phyloP scores from a whole-genome alignment of 2,113 vertebrate genomes.

The Empidonax alnorum region DNA sequence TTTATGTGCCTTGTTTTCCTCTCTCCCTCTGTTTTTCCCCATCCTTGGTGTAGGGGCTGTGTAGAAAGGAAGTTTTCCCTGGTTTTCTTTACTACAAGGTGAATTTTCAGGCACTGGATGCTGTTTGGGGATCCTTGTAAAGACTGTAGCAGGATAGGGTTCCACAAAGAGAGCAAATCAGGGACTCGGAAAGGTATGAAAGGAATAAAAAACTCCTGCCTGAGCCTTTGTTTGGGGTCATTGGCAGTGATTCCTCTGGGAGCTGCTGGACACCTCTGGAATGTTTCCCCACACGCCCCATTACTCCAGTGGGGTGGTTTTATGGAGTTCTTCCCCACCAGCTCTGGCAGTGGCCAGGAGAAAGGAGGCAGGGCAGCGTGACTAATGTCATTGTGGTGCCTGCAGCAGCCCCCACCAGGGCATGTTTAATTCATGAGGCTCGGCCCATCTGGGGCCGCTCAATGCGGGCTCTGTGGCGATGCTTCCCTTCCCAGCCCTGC shows the following conservation, averaged over 20 bases:
- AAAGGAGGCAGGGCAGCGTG: neutral
- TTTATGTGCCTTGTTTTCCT: neutral
- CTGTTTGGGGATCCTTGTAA: neutral
- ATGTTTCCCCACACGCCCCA: neutral
- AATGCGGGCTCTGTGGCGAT: neutral
- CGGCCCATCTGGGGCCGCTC: neutral
- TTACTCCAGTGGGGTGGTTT: neutral
- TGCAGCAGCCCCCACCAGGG: neutral
- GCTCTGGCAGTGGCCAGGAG: neutral
- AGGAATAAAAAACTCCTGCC: neutral
- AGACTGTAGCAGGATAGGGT: neutral
- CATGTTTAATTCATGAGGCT: constrained; percentile 30
- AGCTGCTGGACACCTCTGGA: neutral
- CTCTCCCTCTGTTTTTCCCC: neutral
- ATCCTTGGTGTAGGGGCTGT: neutral
- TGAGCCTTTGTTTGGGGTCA: constrained; percentile 1
- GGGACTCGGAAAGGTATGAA: neutral
- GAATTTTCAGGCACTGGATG: neutral
- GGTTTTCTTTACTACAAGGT: rapidly evolving
- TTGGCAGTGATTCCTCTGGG: neutral
- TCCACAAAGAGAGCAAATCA: neutral
- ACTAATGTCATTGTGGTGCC: neutral
- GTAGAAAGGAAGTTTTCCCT: neutral
- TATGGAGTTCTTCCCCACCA: neutral
- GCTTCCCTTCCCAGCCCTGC: neutral